Conservation (phyloP, 2,797 vertebrate genomes). For the Okamejei kenojei region DNA sequence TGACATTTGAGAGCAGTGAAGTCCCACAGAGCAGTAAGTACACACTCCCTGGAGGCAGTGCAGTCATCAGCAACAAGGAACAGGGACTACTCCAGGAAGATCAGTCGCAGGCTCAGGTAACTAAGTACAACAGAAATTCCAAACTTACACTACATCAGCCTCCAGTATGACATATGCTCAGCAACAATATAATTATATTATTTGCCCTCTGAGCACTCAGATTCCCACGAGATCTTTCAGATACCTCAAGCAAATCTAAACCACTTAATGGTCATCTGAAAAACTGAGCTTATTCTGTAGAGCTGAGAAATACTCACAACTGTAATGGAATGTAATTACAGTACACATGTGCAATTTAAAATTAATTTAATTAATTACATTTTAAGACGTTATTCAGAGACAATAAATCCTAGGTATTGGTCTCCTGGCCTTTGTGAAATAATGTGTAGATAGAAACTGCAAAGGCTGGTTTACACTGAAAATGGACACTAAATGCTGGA, state of each 20-base stretch:
- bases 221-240: background rate
- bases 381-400: background rate
- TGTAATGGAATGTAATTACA: background rate
- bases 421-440: background rate
- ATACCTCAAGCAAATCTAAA: background rate
- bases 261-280: background rate
- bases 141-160: background rate
- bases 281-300: background rate
- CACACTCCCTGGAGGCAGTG: background rate
- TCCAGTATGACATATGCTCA: background rate
- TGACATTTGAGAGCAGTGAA: background rate
- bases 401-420: background rate
- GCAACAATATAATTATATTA: background rate
- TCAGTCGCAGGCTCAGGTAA: background rate
- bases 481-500: too few relatives aligned
- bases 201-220: background rate
- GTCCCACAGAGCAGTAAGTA: background rate
- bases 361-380: background rate
- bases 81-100: background rate
- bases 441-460: background rate
- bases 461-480: background rate
- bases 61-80: background rate
- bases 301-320: background rate
- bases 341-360: background rate
- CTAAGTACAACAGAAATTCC: background rate